Base-by-base conservation (phyloP, 2,113 vertebrate genomes). In the Syngnathus typhle region DNA sequence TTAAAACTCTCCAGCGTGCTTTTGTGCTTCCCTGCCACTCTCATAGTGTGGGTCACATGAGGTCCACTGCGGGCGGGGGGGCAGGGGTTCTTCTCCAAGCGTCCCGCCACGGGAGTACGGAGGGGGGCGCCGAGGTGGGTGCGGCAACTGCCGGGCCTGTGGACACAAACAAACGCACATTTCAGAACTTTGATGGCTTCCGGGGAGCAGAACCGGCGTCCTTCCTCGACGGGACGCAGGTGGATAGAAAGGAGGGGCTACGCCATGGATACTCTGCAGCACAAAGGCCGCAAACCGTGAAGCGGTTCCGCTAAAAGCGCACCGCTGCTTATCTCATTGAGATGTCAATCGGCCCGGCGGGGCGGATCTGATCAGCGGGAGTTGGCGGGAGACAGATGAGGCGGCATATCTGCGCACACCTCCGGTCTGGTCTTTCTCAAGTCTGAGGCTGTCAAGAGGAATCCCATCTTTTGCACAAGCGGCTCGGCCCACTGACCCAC, bases 321-420 rank as follows among this genome's bases (percentile, higher is more conserved):
- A 18, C 43, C 41, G 67, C 75, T 79, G 82, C 61, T 72, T 59
- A 15, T 11, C 80, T 86, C 83, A 88, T 88, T 86, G 86, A 88
- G 86, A 75, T 82, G 84, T 88, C 86, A 86, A 78, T 86, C 86
- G 70, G 71, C 79, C 65, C 70, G 63, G 81, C 83, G 77, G 84
- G 83, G 60, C 4, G 11, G 72, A 69, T 32, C 72, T 68, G 67
- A 73, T 78, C 52, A 13, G 60, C 74, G 65, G 37, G 2, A 12
- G 3, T 68, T 15, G 55, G 12, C 27, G 13, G 4, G 4, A 58
- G 23, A 36, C 55, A 36, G 55, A 58, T 18, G 55, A 58, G 55
- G 27, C 23, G 55, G 13, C 43, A 51, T 12, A 51, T 12, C 15
- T 19, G 47, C 7, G 27, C 43, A 37, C 3, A 13, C 51, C 64